Conservation (phyloP, 2,888 invertebrate genomes). For the Diarsia dahlii region DNA sequence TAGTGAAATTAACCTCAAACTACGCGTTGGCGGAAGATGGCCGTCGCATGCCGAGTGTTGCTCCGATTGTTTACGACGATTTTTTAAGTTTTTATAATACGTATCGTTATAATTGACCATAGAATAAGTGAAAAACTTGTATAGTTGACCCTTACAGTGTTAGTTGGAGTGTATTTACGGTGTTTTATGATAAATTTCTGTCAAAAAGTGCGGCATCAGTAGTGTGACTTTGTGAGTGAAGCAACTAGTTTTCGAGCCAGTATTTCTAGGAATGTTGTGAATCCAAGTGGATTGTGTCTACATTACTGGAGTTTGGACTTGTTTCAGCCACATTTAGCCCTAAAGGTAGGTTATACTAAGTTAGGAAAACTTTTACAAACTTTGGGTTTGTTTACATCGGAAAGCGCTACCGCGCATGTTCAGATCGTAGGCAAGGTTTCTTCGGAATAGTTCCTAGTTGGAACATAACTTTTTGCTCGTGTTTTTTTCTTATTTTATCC, state of each 20-base stretch:
- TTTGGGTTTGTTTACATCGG: constrained; percentile 85
- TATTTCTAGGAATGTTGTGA: constrained; percentile 89
- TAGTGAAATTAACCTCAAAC: constrained; percentile 82
- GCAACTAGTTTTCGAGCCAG: constrained; percentile 86
- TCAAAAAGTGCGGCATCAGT: constrained; percentile 84
- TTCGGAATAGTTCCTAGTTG: constrained; percentile 38
- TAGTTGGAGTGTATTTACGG: constrained; percentile 71
- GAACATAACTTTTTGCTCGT: constrained; percentile 49
- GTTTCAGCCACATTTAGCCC: constrained; percentile 73
- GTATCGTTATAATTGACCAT: constrained; percentile 72
- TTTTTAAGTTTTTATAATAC: constrained; percentile 84
- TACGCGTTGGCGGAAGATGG: constrained; percentile 88
- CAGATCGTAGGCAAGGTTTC: constrained; percentile 68
- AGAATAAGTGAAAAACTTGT: constrained; percentile 76
- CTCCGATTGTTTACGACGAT: constrained; percentile 87
- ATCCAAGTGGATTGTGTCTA: constrained; percentile 86
- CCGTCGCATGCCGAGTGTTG: constrained; percentile 88
- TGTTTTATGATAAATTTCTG: constrained; percentile 79
- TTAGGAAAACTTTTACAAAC: constrained; percentile 80
- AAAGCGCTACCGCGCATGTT: constrained; percentile 85
- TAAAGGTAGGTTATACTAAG: constrained; percentile 79
- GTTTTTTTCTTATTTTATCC: constrained; percentile 40
- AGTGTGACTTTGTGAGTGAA: constrained; percentile 83
- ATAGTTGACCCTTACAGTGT: constrained; percentile 67
- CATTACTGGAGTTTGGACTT: constrained; percentile 77